A percentile compares a stretch with the other conserved stretches of the same genome.
phyloP scores from a whole-genome alignment of 2,113 vertebrate genomes.

The Leucosticte australis region DNA sequence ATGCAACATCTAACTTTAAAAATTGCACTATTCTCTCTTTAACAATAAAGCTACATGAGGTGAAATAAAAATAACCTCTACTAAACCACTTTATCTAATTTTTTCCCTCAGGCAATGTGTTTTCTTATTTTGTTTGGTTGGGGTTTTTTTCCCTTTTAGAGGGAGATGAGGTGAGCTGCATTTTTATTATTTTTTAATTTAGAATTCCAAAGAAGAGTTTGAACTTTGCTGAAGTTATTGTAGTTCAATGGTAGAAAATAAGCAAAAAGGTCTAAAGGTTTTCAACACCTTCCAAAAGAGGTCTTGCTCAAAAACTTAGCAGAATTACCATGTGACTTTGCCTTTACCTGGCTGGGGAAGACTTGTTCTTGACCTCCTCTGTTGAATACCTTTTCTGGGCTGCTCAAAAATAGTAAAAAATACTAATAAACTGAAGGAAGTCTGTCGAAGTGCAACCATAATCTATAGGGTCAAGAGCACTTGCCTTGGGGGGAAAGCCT shows the following conservation, averaged over 20 bases:
- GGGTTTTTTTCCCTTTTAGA: background rate
- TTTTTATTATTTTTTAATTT: background rate
- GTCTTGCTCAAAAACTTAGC: background rate
- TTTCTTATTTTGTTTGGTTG: background rate
- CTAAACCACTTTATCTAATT: background rate
- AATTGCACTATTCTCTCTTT: background rate
- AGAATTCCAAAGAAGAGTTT: background rate
- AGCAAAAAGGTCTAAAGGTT: background rate
- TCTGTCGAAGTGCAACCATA: background rate
- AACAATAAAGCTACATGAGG: background rate
- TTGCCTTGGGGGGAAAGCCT: background rate
- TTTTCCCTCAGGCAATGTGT: background rate
- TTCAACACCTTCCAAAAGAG: background rate
- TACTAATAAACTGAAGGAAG: background rate
- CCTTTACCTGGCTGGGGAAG: background rate
- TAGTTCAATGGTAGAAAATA: background rate
- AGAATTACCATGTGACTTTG: fast-evolving
- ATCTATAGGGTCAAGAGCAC: background rate
- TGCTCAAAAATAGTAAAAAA: background rate
- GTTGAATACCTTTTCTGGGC: background rate
- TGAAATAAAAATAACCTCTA: background rate
- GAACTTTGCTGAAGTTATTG: background rate
- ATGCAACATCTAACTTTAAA: background rate
- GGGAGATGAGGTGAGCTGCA: fast-evolving
- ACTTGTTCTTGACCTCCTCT: background rate